Evolutionary conservation across 2,113 vertebrate species (phyloP).

Genomic region (Sminthopsis crassicaudata): DNA sequence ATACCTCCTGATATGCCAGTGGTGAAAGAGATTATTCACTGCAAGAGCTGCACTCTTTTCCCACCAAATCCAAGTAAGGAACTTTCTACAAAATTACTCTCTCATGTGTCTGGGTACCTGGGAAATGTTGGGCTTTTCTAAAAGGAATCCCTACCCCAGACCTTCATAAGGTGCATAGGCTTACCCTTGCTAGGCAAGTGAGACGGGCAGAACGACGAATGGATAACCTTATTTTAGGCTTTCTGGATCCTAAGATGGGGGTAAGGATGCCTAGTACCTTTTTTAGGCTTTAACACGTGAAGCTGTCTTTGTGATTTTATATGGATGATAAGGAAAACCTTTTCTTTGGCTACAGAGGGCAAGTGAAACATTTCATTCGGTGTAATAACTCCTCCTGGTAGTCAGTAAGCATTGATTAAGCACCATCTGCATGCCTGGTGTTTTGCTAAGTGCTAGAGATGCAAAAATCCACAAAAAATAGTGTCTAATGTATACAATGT

Average conservation of each 20-base stretch:
- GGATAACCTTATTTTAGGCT: background rate
- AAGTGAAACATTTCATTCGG: background rate
- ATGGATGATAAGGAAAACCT: conserved; percentile 11
- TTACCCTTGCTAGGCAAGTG: background rate
- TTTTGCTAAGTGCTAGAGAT: background rate
- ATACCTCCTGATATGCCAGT: conserved; percentile 92
- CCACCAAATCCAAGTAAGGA: conserved; percentile 95
- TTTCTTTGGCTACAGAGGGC: conserved; percentile 41
- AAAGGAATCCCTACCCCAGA: conserved; percentile 37
- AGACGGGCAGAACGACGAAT: background rate
- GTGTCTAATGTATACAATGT: too few relatives aligned
- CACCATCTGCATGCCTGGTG: background rate
- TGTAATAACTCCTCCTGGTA: conserved; percentile 26
- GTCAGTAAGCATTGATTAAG: background rate
- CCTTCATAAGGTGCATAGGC: conserved; percentile 14
- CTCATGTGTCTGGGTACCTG: conserved; percentile 27
- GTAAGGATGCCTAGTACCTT: background rate
- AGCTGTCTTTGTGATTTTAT: background rate
- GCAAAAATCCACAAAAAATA: background rate
- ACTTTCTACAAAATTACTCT: background rate
- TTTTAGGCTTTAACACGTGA: background rate
- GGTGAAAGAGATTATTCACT: conserved; percentile 97
- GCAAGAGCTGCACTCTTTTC: conserved; percentile 97
- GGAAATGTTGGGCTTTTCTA: conserved; percentile 41
- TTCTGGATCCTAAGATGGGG: background rate